phyloP scores from a whole-genome alignment of 2,797 vertebrate species.

The Tolypeutes matacus region DNA sequence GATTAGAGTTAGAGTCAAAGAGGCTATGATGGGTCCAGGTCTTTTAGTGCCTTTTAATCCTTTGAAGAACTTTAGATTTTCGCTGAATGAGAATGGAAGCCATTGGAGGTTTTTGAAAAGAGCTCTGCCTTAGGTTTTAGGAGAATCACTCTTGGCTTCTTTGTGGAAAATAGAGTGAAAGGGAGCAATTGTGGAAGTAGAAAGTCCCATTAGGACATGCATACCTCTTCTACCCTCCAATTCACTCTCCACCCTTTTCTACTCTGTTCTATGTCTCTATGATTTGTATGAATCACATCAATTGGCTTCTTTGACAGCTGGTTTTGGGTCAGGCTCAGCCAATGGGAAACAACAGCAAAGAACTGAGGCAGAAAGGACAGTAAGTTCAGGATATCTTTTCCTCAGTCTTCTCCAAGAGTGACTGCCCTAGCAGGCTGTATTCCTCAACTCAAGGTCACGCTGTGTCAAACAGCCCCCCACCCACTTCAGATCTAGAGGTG shows the following conservation, averaged over 20 bases:
- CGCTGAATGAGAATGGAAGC: not conserved
- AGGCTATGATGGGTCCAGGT: not conserved
- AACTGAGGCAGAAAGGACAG: not conserved
- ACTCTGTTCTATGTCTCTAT: not conserved
- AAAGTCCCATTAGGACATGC: not conserved
- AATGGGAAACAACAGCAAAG: not conserved
- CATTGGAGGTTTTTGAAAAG: not conserved
- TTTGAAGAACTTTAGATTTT: not conserved
- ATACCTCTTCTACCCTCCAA: not conserved
- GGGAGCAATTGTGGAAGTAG: not conserved
- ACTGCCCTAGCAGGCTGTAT: not conserved
- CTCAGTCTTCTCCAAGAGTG: not conserved
- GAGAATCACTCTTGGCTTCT: not conserved
- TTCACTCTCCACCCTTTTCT: not conserved
- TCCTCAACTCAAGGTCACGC: not conserved
- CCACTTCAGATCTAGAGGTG: not conserved
- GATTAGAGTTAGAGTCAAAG: not conserved
- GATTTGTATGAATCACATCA: not conserved
- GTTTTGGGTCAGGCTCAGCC: not conserved
- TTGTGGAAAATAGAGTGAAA: constrained; percentile 29
- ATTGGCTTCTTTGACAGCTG: not conserved
- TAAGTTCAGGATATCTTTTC: not conserved
- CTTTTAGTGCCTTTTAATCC: not conserved
- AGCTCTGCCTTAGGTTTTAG: not conserved
- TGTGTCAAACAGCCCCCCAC: not conserved